Conservation (phyloP, 2,797 vertebrate genomes). For the Balearica regulorum region DNA sequence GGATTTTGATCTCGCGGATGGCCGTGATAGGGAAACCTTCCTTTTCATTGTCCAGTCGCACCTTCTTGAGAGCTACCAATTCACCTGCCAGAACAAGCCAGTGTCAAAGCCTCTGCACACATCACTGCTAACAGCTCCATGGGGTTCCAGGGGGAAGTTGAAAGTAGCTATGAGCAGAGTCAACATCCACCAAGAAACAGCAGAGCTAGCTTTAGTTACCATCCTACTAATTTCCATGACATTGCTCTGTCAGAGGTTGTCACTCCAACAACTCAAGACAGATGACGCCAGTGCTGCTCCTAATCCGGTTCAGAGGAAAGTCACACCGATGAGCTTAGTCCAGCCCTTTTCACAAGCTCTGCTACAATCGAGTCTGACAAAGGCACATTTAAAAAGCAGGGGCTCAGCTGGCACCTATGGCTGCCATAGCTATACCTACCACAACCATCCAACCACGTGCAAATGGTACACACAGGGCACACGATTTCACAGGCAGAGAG, state of each 20-base stretch:
- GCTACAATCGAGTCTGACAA: neutral
- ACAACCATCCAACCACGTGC: rapidly evolving
- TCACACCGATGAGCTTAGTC: neutral
- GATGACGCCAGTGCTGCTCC: neutral
- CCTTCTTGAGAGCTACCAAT: conserved; percentile 96
- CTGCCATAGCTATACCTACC: neutral
- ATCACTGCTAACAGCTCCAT: neutral
- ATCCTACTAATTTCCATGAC: rapidly evolving
- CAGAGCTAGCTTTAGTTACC: neutral
- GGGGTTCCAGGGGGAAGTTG: neutral
- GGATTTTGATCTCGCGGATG: conserved; percentile 98
- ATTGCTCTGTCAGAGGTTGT: neutral
- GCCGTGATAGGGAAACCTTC: conserved; percentile 98
- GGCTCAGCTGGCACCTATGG: neutral
- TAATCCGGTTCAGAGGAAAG: neutral
- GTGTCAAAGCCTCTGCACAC: neutral
- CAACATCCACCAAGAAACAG: neutral
- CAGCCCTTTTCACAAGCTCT: neutral
- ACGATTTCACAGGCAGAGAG: neutral
- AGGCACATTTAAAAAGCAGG: neutral
- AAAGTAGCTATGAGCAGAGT: neutral
- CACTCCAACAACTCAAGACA: neutral
- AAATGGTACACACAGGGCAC: neutral
- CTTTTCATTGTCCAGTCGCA: conserved; percentile 97
- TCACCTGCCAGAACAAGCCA: conserved; percentile 78